Percentiles rank a stretch among this genome's conserved stretches.
phyloP scores from a whole-genome alignment of 2,113 vertebrate species.

The Chloropsis hardwickii region DNA sequence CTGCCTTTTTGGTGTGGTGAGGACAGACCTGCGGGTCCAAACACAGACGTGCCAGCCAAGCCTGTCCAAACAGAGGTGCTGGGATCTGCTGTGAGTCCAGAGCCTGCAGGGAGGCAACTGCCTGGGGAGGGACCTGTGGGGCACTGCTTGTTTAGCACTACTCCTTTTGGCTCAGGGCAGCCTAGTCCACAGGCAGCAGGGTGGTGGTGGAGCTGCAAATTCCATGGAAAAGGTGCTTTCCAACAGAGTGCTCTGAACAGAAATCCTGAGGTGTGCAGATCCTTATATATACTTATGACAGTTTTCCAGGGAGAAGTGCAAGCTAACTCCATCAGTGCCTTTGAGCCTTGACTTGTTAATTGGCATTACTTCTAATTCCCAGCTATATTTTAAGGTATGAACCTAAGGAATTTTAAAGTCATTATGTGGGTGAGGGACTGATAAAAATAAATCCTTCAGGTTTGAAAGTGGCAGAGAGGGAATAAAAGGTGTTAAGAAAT shows the following conservation, averaged over 20 bases:
- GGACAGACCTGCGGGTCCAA: not conserved
- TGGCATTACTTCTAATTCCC: conserved; percentile 81
- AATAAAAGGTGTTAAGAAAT: conserved; percentile 72
- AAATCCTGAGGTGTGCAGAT: conserved; percentile 10
- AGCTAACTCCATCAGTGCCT: conserved; percentile 73
- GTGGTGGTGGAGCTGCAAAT: not conserved
- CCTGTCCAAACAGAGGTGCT: not conserved
- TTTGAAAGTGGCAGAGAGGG: conserved; percentile 73
- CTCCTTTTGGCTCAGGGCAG: not conserved
- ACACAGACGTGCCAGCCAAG: not conserved
- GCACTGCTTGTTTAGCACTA: not conserved
- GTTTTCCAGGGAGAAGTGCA: conserved; percentile 65
- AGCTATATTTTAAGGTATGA: conserved; percentile 82
- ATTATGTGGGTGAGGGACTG: conserved; percentile 79
- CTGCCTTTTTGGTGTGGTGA: not conserved
- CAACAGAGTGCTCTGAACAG: not conserved
- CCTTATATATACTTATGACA: conserved; percentile 42
- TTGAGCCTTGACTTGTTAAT: conserved; percentile 80
- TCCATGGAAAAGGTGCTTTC: not conserved
- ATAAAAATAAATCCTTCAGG: conserved; percentile 81
- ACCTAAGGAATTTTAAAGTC: conserved; percentile 82
- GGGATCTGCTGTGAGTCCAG: not conserved
- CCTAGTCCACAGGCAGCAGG: accelerated
- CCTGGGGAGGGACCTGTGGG: not conserved
- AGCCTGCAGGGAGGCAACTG: not conserved